Evolutionary conservation across 2,888 invertebrate genomes (phyloP).

Genomic region (Doris montereyensis): DNA sequence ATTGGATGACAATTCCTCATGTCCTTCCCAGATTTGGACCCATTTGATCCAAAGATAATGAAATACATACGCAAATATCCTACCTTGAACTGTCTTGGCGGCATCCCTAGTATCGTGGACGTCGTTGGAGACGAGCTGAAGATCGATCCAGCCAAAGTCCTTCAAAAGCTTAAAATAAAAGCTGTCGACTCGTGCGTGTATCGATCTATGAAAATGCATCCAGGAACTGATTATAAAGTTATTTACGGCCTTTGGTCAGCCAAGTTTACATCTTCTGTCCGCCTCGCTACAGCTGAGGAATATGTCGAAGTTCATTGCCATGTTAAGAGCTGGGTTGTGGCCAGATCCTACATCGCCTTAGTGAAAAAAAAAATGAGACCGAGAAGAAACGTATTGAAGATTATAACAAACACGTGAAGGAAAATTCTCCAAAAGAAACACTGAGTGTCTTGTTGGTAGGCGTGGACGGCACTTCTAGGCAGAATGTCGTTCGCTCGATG

Average conservation of each 20-base stretch:
- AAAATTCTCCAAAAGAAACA: conserved; percentile 15
- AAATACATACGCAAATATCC: neutral
- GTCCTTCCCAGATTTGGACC: neutral
- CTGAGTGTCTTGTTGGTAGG: conserved; percentile 25
- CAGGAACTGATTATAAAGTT: too few relatives aligned
- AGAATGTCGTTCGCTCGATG: conserved; percentile 25
- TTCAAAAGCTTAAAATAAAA: too few relatives aligned
- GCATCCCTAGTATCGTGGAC: neutral
- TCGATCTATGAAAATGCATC: too few relatives aligned
- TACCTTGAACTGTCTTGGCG: neutral
- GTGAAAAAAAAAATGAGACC: neutral
- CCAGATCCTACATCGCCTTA: neutral
- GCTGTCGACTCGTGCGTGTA: too few relatives aligned
- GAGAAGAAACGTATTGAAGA: neutral
- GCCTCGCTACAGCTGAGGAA: neutral
- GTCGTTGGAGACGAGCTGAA: neutral
- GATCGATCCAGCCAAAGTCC: neutral
- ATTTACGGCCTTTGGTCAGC: too few relatives aligned
- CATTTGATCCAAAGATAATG: neutral
- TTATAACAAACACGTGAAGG: neutral
- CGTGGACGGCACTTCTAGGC: conserved; percentile 26
- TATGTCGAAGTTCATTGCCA: neutral
- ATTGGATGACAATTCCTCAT: too few relatives aligned
- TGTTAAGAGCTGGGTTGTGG: neutral
- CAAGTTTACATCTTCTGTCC: too few relatives aligned